A percentile compares a stretch with the other conserved stretches of the same genome.
These are phyloP conservation scores for Cyanoramphus novaezelandiae DNA, from an alignment of 2,113 vertebrate genomes.

Conservation along the genomic window DNA sequence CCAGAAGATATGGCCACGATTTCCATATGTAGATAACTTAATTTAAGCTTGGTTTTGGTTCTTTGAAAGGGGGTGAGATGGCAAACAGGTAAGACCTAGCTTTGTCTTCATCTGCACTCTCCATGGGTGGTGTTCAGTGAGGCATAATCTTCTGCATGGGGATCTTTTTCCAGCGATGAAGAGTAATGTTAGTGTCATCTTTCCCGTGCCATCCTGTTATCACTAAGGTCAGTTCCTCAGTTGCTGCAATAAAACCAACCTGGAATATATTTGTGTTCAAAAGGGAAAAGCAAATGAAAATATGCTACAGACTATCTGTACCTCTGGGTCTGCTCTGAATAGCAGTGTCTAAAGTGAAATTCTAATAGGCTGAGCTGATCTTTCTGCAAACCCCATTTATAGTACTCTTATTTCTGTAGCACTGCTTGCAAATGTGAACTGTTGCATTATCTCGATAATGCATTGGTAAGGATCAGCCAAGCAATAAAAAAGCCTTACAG, in stretches of 20 bases:
- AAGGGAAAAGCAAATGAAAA: neutral
- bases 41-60: neutral
- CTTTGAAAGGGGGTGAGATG: neutral
- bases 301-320: fast-evolving
- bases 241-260: neutral
- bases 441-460: neutral
- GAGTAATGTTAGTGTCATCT: neutral
- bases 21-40: neutral
- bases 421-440: neutral
- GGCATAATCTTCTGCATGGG: neutral
- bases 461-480: neutral
- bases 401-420: neutral
- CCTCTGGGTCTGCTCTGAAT: neutral
- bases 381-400: neutral
- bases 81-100: neutral
- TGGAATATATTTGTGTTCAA: neutral
- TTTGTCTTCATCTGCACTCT: neutral
- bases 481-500: neutral
- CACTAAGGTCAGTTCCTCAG: neutral
- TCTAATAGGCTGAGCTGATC: neutral
- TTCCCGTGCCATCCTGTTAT: neutral
- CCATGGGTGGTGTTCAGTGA: neutral
- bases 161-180: neutral
- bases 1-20: neutral
- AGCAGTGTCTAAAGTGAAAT: neutral